phyloP scores from a whole-genome alignment of 2,113 vertebrate species.

The Elgaria multicarinata region DNA sequence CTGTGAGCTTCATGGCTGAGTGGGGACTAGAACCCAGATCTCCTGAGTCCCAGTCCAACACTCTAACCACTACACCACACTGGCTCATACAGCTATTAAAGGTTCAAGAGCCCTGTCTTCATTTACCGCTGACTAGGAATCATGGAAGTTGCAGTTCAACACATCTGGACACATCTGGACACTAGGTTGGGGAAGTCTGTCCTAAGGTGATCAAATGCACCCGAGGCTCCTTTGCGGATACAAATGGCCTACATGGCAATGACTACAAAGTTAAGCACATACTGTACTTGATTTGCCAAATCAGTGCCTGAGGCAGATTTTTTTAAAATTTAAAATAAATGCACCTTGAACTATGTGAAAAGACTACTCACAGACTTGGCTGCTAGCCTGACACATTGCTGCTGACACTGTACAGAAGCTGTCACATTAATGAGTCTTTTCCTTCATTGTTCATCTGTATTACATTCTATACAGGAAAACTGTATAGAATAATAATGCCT shows the following conservation, averaged over 20 bases:
- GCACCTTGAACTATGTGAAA: background rate
- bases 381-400: background rate
- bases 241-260: background rate
- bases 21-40: too few species aligned
- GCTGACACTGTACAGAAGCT: background rate
- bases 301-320: background rate
- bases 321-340: background rate
- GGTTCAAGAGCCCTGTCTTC: background rate
- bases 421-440: slow-evolving; percentile 6
- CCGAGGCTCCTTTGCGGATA: background rate
- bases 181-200: background rate
- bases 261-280: background rate
- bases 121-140: background rate
- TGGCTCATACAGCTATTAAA: background rate
- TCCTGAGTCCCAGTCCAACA: too few species aligned
- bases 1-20: too few species aligned
- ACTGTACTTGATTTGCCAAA: slow-evolving; percentile 2
- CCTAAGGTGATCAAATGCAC: background rate
- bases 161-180: too few species aligned
- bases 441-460: background rate
- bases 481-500: background rate
- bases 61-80: too few species aligned
- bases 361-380: background rate
- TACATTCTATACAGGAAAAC: background rate
- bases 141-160: too few species aligned